Evolutionary conservation across 2,113 vertebrate genomes (phyloP).

Genomic region (Micromys minutus): DNA sequence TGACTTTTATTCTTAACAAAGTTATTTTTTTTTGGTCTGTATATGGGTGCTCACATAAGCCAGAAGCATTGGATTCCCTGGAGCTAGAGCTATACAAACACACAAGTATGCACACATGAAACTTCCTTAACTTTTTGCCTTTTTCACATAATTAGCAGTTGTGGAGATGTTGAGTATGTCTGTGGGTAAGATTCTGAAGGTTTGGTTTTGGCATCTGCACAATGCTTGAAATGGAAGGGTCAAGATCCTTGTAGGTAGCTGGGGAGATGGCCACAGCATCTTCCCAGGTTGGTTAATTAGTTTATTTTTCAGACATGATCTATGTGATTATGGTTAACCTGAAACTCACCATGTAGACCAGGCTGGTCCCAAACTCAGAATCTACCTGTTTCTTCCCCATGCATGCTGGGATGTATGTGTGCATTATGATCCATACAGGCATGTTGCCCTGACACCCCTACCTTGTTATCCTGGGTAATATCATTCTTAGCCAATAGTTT

Average conservation of each 20-base stretch:
- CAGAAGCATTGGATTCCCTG: not conserved
- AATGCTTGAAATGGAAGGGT: slow-evolving; percentile 17
- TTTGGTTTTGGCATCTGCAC: not conserved
- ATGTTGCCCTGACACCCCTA: not conserved
- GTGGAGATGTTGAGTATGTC: slow-evolving; percentile 40
- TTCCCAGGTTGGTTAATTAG: not conserved
- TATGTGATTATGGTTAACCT: not conserved
- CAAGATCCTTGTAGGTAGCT: not conserved
- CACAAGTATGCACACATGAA: not conserved
- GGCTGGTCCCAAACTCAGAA: not conserved
- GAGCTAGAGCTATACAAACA: not conserved
- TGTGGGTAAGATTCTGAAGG: slow-evolving; percentile 39
- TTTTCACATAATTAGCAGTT: slow-evolving; percentile 37
- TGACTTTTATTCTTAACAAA: not conserved
- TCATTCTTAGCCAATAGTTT: slow-evolving; percentile 18
- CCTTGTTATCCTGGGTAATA: not conserved
- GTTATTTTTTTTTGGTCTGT: not conserved
- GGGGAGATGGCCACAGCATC: not conserved
- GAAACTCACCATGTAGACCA: not conserved
- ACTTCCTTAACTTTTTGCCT: not conserved
- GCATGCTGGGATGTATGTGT: too few species aligned
- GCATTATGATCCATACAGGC: too few species aligned
- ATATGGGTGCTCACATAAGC: not conserved
- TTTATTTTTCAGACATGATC: not conserved
- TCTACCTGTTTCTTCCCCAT: not conserved